phyloP scores from a whole-genome alignment of 2,113 vertebrate species.

The Baryphthengus martii region DNA sequence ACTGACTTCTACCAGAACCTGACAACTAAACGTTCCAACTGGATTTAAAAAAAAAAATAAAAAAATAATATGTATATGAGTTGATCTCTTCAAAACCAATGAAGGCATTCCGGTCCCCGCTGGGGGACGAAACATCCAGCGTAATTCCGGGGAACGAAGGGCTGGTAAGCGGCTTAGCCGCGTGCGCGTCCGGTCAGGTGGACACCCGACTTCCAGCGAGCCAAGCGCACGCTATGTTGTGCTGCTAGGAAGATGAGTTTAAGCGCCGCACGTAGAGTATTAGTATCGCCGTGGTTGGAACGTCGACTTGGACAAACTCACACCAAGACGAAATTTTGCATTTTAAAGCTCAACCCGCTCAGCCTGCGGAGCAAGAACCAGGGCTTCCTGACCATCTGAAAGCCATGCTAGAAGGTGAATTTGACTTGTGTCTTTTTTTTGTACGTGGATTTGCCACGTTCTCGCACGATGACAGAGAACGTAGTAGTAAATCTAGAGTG shows the following conservation, averaged over 20 bases:
- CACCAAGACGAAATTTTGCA: background rate
- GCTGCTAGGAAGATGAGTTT: background rate
- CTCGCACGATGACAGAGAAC: background rate
- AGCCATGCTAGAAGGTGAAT: background rate
- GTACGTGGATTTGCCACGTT: accelerated
- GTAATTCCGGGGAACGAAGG: background rate
- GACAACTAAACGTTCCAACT: background rate
- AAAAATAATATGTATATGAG: too few species aligned
- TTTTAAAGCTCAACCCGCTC: background rate
- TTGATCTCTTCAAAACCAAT: background rate
- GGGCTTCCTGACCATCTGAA: accelerated
- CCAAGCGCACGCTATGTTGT: background rate
- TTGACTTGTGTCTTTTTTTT: background rate
- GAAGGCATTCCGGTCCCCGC: accelerated
- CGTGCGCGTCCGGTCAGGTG: background rate
- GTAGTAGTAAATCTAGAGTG: background rate
- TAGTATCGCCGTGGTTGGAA: background rate
- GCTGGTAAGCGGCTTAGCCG: conserved; percentile 13
- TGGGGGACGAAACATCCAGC: too few species aligned
- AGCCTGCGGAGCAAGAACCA: background rate
- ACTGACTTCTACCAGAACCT: too few species aligned
- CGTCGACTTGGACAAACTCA: background rate
- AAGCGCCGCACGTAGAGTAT: background rate
- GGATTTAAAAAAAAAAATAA: too few species aligned
- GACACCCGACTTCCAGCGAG: background rate